Conservation (phyloP, 2,113 vertebrate genomes). For the Phasianus colchicus region DNA sequence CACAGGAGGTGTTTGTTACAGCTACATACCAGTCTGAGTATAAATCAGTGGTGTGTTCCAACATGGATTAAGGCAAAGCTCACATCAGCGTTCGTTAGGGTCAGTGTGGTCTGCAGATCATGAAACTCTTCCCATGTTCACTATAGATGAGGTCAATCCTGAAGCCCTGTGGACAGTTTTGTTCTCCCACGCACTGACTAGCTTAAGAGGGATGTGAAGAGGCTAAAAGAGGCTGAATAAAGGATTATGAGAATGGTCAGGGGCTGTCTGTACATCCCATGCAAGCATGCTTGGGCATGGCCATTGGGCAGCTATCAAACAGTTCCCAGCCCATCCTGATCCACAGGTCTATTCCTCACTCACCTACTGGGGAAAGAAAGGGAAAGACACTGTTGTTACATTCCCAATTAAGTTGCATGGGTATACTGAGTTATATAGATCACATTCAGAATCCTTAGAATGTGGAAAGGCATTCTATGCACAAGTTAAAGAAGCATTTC, state of each 20-base stretch:
- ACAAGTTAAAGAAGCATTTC: background rate
- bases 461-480: background rate
- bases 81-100: background rate
- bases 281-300: background rate
- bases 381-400: background rate
- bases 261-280: background rate
- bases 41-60: background rate
- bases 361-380: background rate
- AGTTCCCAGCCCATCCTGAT: background rate
- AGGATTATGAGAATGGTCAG: background rate
- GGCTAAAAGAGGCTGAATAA: background rate
- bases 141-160: background rate
- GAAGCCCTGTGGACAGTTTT: background rate
- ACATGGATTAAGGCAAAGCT: background rate
- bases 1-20: fast-evolving
- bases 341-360: background rate
- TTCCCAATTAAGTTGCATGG: background rate
- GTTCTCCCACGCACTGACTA: background rate
- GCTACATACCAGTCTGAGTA: background rate
- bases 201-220: background rate
- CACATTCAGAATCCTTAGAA: background rate
- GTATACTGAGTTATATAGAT: background rate
- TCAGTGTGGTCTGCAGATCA: background rate
- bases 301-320: background rate
- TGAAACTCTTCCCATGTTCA: background rate